Conservation (phyloP, 1,140 invertebrate genomes). For the Drosophila repleta region DNA sequence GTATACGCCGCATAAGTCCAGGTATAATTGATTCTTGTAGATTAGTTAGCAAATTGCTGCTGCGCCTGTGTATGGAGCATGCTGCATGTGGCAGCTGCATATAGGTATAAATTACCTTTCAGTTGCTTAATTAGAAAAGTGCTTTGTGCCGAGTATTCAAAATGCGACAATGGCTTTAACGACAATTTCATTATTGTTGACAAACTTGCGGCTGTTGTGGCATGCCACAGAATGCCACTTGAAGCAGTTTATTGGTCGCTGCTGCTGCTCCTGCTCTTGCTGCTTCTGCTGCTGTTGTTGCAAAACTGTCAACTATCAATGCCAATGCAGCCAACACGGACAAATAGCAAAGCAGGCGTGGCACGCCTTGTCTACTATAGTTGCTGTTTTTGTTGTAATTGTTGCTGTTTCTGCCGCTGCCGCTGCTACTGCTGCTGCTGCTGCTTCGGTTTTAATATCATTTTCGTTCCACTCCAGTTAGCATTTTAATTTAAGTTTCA, state of each 20-base stretch:
- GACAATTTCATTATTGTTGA: conserved; percentile 76
- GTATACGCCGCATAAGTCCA: conserved; percentile 14
- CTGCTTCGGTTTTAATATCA: conserved; percentile 77
- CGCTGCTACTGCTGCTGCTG: conserved; percentile 53
- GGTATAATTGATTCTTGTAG: conserved; percentile 13
- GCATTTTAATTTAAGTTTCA: conserved; percentile 82
- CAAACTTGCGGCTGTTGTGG: conserved; percentile 74
- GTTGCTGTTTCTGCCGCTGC: conserved; percentile 9
- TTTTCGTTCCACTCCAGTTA: conserved; percentile 81
- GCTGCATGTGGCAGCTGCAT: not conserved
- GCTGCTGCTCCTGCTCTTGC: conserved; percentile 8
- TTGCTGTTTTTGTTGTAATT: conserved; percentile 30
- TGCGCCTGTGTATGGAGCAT: not conserved
- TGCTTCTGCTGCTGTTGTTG: conserved; percentile 9
- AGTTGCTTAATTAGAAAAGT: conserved; percentile 78
- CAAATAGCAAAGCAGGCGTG: conserved; percentile 32
- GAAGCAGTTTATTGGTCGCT: conserved; percentile 43
- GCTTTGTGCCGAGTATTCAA: conserved; percentile 45
- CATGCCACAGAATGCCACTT: conserved; percentile 57
- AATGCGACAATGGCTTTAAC: conserved; percentile 43
- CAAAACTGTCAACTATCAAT: conserved; percentile 71
- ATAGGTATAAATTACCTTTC: conserved; percentile 52
- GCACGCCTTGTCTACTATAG: conserved; percentile 20
- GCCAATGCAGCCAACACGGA: conserved; percentile 60
- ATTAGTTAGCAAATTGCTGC: conserved; percentile 10